Percentiles rank a stretch among this genome's conserved stretches.
phyloP scores from a whole-genome alignment of 2,888 invertebrate genomes.

The Macroteleia sp. region DNA sequence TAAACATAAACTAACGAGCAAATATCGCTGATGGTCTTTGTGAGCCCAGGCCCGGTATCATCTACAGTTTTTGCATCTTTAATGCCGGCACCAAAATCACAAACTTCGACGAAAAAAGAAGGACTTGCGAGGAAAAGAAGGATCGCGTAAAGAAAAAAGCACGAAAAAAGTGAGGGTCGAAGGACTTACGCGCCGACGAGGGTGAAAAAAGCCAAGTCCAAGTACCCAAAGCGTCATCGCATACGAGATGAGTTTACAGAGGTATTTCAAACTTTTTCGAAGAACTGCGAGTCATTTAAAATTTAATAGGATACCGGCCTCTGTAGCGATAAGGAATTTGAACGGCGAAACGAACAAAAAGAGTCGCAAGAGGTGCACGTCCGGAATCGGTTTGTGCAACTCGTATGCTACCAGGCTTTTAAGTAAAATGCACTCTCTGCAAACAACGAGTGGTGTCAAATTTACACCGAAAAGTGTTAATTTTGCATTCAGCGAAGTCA shows the following conservation, averaged over 20 bases:
- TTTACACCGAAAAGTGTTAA: background rate
- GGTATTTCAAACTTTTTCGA: slow-evolving; percentile 63
- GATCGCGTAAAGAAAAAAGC: background rate
- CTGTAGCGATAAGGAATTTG: slow-evolving; percentile 53
- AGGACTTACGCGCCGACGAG: slow-evolving; percentile 12
- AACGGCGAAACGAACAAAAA: slow-evolving; percentile 35
- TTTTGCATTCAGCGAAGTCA: too few species aligned
- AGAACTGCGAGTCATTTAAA: slow-evolving; percentile 60
- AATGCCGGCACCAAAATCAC: slow-evolving; percentile 24
- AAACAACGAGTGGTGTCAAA: background rate
- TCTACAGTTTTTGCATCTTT: slow-evolving; percentile 39
- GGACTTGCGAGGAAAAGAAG: slow-evolving; percentile 9
- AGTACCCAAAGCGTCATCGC: slow-evolving; percentile 59
- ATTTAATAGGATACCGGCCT: slow-evolving; percentile 59
- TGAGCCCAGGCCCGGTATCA: slow-evolving; percentile 24
- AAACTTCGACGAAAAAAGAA: slow-evolving; percentile 4
- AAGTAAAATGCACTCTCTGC: background rate
- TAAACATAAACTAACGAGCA: slow-evolving; percentile 67
- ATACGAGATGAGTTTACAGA: slow-evolving; percentile 63
- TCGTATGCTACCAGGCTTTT: slow-evolving; percentile 4
- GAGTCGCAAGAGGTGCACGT: slow-evolving; percentile 11
- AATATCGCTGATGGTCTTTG: slow-evolving; percentile 61
- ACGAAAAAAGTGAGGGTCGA: slow-evolving; percentile 22
- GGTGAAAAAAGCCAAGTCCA: slow-evolving; percentile 28
- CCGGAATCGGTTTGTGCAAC: slow-evolving; percentile 1